Evolutionary conservation across 2,797 vertebrate species (phyloP).

Genomic region (Meda fulgida): DNA sequence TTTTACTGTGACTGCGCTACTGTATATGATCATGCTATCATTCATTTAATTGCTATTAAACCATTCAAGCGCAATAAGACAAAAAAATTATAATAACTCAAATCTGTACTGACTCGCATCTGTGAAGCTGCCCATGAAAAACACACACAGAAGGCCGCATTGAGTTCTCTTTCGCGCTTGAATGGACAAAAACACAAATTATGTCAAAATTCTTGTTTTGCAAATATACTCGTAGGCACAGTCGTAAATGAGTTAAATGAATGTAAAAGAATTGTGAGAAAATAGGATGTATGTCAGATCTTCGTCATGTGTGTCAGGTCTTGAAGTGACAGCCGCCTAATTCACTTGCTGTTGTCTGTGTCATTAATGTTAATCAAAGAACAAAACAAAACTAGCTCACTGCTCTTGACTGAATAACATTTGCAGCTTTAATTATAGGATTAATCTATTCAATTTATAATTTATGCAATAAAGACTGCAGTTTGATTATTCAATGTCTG

Average conservation of each 20-base stretch:
- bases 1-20: too few relatives aligned
- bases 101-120: neutral
- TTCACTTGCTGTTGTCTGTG: neutral
- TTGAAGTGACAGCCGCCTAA: neutral
- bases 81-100: neutral
- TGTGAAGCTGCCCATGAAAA: neutral
- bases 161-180: too few relatives aligned
- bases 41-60: neutral
- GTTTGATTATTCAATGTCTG: neutral
- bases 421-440: neutral
- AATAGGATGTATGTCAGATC: neutral
- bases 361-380: neutral
- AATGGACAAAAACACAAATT: too few relatives aligned
- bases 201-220: neutral
- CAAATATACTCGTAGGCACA: neutral
- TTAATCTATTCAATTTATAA: neutral
- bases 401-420: neutral
- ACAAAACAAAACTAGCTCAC: neutral
- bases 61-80: neutral
- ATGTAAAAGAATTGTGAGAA: neutral
- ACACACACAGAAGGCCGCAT: neutral
- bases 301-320: too few relatives aligned
- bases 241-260: neutral
- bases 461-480: neutral
- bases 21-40: neutral